Evolutionary conservation across 2,888 invertebrate genomes (phyloP).

Genomic region (Meliscaeva auricollis): DNA sequence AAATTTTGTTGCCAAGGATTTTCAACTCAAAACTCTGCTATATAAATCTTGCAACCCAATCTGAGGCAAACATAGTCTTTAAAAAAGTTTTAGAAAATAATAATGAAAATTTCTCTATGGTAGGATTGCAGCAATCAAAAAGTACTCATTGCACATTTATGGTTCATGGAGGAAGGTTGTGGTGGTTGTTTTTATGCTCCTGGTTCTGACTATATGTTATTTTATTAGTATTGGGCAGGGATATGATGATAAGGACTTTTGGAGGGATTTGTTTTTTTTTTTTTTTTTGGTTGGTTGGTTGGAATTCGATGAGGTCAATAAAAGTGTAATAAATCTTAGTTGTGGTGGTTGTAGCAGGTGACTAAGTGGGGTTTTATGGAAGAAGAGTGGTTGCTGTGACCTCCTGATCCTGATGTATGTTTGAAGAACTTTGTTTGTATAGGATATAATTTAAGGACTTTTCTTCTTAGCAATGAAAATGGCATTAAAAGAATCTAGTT

Average conservation of each 20-base stretch:
- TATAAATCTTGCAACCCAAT: not conserved
- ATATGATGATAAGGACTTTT: slow-evolving; percentile 24
- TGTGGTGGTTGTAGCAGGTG: slow-evolving; percentile 35
- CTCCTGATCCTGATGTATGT: too few relatives aligned
- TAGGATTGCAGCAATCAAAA: slow-evolving; percentile 58
- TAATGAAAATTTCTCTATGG: slow-evolving; percentile 32
- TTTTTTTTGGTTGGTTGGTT: slow-evolving; percentile 20
- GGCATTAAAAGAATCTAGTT: too few relatives aligned
- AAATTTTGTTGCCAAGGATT: slow-evolving; percentile 6
- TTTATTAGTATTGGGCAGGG: slow-evolving; percentile 21
- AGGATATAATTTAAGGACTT: too few relatives aligned
- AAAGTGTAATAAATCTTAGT: slow-evolving; percentile 61
- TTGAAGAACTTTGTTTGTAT: too few relatives aligned
- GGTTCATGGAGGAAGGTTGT: slow-evolving; percentile 45
- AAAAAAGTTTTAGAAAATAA: slow-evolving; percentile 25
- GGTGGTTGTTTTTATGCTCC: slow-evolving; percentile 3
- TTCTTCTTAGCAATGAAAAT: too few relatives aligned
- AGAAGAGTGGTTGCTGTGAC: not conserved
- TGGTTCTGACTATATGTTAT: not conserved
- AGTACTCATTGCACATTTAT: slow-evolving; percentile 63
- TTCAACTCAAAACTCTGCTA: not conserved
- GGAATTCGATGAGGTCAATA: slow-evolving; percentile 59
- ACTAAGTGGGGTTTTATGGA: slow-evolving; percentile 21
- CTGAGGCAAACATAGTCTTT: slow-evolving; percentile 2
- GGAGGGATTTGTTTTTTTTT: not conserved